Evolutionary conservation across 2,888 invertebrate species (phyloP), one percentile per base, ranked within the genome.

Genomic region (Girardia tigrina): DNA sequence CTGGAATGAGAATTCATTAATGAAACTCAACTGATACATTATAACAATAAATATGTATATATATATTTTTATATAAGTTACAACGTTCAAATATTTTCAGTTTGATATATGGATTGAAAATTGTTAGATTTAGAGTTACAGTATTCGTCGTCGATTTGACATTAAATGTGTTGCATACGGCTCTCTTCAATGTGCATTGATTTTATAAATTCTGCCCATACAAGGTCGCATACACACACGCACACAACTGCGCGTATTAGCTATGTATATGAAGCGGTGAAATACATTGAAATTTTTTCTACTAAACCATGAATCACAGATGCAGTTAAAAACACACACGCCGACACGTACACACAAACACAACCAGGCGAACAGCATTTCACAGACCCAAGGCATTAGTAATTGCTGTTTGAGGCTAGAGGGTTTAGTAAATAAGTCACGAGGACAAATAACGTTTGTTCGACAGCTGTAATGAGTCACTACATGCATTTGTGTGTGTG

Each of bases 1-100:
- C 75, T 75, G 88, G n/a, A 79, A 79, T 78, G 79, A 82, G 77
- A 76, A 71, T 80, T 78, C 80, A 76, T n/a, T n/a, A n/a, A n/a
- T n/a, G n/a, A n/a, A n/a, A n/a, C n/a, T n/a, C n/a, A 36, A n/a
- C n/a, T n/a, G n/a, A n/a, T n/a, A n/a, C n/a, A n/a, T n/a, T n/a
- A n/a, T n/a, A n/a, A n/a, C 4, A 56, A 56, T 56, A 4, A 56
- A 56, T 56, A 56, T 2, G 23, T 56, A 56, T 20, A 56, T 56
- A 56, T 20, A 12, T 20, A 56, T 56, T 20, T 20, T 56, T 20
- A 56, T 56, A 56, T n/a, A n/a, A n/a, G n/a, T n/a, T n/a, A n/a
- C n/a, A n/a, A n/a, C n/a, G n/a, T n/a, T n/a, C n/a, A n/a, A n/a
- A n/a, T n/a, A n/a, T n/a, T n/a, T n/a, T n/a, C n/a, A n/a, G n/a